Evolutionary conservation across 2,888 invertebrate species (phyloP), one percentile per base, ranked within the genome.

Genomic region (Xanthostigma xanthostigma): DNA sequence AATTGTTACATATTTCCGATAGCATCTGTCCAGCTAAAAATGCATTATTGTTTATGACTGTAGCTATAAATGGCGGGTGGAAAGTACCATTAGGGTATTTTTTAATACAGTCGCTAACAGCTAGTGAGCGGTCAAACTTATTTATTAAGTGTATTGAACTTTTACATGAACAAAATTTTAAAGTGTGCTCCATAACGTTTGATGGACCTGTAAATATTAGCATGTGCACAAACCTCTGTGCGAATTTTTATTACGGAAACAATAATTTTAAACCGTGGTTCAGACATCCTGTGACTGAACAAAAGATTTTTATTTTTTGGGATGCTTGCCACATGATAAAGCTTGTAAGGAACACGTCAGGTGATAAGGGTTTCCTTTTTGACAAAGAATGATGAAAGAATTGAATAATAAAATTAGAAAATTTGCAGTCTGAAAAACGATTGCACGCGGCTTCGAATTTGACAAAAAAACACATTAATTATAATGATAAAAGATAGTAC

Each of bases 61-160:
- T 54, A 10, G 46, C 38, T 8, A 35, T 55, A 10, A 54, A 55
- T 43, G 42, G 42, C 10, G 12, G 48, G 36, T 56, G 53, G 52
- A 56, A 56, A 50, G 39, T 54, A 14, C 55, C 54, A 9, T 9
- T 53, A 9, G 55, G 47, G n/a, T 56, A 55, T 48, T 57, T 54
- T 46, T 48, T 56, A 43, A 56, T 53, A 36, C 43, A 50, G 45
- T 41, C 48, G 9, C 43, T 58, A 27, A 44, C 42, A 36, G 55
- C 47, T 36, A 9, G 17, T 9, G 49, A 53, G 45, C 51, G 50
- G 49, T 51, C 52, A 12, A 51, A 50, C 38, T 38, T 56, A 36
- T 39, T 57, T 27, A 35, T 41, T 34, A 51, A 47, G 43, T 51
- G 46, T 38, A 41, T 53, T 38, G 39, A 49, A 46, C 9, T 52